phyloP scores from a whole-genome alignment of 2,113 vertebrate species.

The Ptyas mucosa region DNA sequence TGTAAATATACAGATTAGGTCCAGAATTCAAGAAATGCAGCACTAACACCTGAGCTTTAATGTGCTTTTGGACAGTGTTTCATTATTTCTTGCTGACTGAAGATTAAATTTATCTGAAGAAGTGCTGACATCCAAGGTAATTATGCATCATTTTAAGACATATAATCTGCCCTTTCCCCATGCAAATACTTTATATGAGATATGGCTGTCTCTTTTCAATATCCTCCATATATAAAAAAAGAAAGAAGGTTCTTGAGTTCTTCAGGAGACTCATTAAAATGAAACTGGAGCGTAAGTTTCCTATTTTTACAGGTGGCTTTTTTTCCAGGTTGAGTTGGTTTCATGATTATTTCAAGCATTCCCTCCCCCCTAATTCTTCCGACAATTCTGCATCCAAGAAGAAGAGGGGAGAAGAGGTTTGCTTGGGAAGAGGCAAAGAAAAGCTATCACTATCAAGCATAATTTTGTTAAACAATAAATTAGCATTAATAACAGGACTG shows the following conservation, averaged over 20 bases:
- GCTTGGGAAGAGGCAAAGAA: background rate
- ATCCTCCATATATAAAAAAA: background rate
- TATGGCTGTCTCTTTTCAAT: background rate
- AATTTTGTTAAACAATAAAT: background rate
- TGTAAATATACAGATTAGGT: background rate
- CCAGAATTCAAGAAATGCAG: background rate
- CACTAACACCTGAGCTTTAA: background rate
- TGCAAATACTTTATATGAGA: background rate
- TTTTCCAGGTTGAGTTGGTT: background rate
- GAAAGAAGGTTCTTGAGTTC: conserved; percentile 10
- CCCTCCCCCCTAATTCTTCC: background rate
- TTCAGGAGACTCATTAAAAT: conserved; percentile 17
- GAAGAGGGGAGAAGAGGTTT: background rate
- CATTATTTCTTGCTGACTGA: background rate
- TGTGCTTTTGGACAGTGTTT: background rate
- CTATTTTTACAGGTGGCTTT: conserved; percentile 33
- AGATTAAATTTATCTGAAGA: background rate
- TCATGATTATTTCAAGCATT: background rate
- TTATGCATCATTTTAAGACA: background rate
- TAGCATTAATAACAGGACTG: background rate
- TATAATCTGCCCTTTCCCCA: background rate
- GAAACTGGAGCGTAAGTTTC: conserved; percentile 14
- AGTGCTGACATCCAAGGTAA: background rate
- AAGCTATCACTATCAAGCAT: background rate
- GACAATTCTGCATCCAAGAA: background rate